Evolutionary conservation across 2,888 invertebrate genomes (phyloP), one percentile per base, ranked within the genome.

Genomic region (Mythimna pallens): DNA sequence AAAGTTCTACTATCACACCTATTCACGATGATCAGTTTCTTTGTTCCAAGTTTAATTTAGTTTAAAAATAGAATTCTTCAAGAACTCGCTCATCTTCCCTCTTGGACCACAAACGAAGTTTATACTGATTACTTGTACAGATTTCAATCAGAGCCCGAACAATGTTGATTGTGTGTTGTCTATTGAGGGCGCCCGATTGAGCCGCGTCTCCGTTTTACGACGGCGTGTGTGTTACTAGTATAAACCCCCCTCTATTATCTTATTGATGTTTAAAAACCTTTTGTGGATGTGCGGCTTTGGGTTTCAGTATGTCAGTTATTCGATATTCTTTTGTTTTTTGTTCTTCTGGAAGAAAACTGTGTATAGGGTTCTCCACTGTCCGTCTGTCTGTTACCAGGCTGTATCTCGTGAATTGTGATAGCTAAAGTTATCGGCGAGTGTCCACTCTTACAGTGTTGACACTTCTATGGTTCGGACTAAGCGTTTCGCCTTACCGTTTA

Each of bases 91-190:
- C n/a, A 10, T 71, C 36, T 50, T 34, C 6, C 43, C 64, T 71
- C 57, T 83, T 69, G 73, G 69, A 84, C 86, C 73, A 43, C 63
- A 81, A 74, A 55, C 3, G 54, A 62, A 75, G 73, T 76, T 70
- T 68, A 81, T 76, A 79, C 82, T 92, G 91, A 93, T 93, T 92
- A 91, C 89, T 90, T 89, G 88, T 86, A 89, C 92, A 93, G 92
- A 92, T 90, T 91, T 89, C 88, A 92, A 92, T 92, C 89, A 90
- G 81, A 88, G 86, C 78, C 70, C 75, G 81, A 83, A 91, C 86
- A 86, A 83, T 83, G 86, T 77, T 83, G 81, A 88, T 88, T 88
- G 87, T 87, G 76, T 77, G 69, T 71, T 47, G 54, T 66, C 30
- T 78, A 88, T 85, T 81, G 79, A 73, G 84, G 82, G 79, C 79